These are phyloP conservation scores for Norana najaformis DNA, from an alignment of 2,888 invertebrate species.

Conservation along the genomic window DNA sequence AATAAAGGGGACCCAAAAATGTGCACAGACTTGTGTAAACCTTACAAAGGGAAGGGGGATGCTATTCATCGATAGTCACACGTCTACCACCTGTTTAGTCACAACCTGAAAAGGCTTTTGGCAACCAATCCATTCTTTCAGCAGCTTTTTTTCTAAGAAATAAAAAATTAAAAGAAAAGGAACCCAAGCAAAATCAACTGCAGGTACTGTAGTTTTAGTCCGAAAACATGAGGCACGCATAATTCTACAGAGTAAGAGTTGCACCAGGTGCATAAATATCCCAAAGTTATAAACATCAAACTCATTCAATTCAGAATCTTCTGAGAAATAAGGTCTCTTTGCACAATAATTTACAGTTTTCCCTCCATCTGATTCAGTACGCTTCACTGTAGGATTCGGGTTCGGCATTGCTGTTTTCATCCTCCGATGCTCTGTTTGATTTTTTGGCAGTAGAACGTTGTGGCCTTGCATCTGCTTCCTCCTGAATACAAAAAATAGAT, in stretches of 20 bases:
- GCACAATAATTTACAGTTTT: background rate
- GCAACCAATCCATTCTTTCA: background rate
- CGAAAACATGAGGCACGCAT: no score
- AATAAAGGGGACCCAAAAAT: background rate
- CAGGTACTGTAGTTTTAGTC: background rate
- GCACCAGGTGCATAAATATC: background rate
- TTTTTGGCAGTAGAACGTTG: background rate
- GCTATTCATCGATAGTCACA: background rate
- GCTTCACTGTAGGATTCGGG: slow-evolving; percentile 19
- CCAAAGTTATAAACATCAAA: background rate
- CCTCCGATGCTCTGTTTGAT: background rate
- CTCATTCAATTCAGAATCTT: background rate
- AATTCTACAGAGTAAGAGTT: no score
- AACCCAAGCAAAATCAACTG: background rate
- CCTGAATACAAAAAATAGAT: slow-evolving; percentile 16
- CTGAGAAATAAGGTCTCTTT: background rate
- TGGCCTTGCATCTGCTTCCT: slow-evolving; percentile 14
- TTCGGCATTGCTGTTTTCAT: background rate
- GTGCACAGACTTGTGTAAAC: background rate
- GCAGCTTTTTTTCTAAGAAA: background rate
- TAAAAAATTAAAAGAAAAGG: no score
- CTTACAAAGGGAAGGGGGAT: no score
- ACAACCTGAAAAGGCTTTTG: background rate
- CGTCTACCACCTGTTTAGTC: background rate
- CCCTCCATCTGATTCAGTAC: background rate